Evolutionary conservation across 1,140 invertebrate species (phyloP).

Genomic region (Cephus cinctus): DNA sequence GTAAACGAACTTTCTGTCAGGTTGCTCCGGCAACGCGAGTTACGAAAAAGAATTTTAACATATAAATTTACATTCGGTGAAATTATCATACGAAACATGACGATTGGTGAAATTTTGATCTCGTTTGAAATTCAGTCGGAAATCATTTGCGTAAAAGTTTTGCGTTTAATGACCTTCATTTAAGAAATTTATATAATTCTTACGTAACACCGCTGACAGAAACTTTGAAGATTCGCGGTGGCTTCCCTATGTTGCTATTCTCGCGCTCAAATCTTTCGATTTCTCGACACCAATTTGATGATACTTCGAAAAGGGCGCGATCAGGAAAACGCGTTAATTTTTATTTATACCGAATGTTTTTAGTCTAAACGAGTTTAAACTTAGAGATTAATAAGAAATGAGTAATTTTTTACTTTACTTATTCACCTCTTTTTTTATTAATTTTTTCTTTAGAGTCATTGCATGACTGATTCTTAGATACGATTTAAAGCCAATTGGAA

Average conservation of each 20-base stretch:
- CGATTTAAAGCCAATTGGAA: slow-evolving; percentile 49
- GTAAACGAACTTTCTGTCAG: neutral
- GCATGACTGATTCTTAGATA: slow-evolving; percentile 44
- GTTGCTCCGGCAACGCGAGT: neutral
- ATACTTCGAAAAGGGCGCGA: too few relatives aligned
- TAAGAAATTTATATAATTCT: too few relatives aligned
- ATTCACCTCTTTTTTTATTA: too few relatives aligned
- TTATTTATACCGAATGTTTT: too few relatives aligned
- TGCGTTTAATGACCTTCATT: neutral
- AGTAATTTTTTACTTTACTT: too few relatives aligned
- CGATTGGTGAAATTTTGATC: slow-evolving; percentile 17
- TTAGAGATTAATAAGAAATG: too few relatives aligned
- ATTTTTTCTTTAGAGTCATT: slow-evolving; percentile 48
- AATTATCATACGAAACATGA: too few relatives aligned
- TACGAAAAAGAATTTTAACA: neutral
- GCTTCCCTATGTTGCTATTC: slow-evolving; percentile 47
- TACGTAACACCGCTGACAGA: too few relatives aligned
- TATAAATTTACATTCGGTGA: neutral
- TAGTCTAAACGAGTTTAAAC: too few relatives aligned
- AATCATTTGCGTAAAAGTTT: slow-evolving; percentile 2
- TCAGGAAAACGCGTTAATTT: too few relatives aligned
- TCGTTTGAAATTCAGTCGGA: slow-evolving; percentile 7
- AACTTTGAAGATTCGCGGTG: too few relatives aligned
- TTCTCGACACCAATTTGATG: slow-evolving; percentile 4
- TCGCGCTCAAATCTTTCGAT: slow-evolving; percentile 46